Percentiles rank a stretch among this genome's conserved stretches.
These are phyloP conservation scores for Heliornis fulica DNA, from an alignment of 2,113 vertebrate genomes.

Conservation along the genomic window DNA sequence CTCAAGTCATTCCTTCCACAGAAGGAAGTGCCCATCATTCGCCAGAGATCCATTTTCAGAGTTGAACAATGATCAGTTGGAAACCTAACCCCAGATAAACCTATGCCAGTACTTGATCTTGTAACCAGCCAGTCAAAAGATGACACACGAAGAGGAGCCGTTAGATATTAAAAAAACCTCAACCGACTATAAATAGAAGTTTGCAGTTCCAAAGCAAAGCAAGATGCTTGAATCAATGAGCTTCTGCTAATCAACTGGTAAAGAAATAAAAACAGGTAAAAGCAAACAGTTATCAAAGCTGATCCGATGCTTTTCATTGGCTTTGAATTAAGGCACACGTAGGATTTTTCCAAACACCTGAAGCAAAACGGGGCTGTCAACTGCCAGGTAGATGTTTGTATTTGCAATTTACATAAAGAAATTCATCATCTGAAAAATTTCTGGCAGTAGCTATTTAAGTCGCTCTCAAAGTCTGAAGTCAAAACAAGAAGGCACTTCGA, in stretches of 20 bases:
- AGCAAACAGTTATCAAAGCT: background rate
- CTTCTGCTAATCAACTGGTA: background rate
- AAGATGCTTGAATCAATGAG: background rate
- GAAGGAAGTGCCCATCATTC: background rate
- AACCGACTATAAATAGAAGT: too few relatives aligned
- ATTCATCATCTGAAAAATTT: background rate
- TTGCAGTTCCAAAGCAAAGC: background rate
- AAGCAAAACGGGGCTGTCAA: background rate
- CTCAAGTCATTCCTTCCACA: background rate
- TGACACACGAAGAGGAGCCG: background rate
- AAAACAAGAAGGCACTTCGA: background rate
- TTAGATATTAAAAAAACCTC: background rate
- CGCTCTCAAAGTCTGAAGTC: background rate
- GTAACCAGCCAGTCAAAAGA: background rate
- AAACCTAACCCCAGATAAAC: background rate
- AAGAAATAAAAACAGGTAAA: background rate
- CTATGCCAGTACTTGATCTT: background rate
- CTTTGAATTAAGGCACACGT: background rate
- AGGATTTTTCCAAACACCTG: background rate
- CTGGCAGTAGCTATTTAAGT: background rate
- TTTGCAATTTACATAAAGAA: background rate
- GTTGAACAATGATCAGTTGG: background rate
- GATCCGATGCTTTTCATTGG: background rate
- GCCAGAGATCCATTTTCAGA: background rate
- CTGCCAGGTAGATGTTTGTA: background rate